phyloP scores from a whole-genome alignment of 1,140 invertebrate species.

The Galendromus occidentalis region DNA sequence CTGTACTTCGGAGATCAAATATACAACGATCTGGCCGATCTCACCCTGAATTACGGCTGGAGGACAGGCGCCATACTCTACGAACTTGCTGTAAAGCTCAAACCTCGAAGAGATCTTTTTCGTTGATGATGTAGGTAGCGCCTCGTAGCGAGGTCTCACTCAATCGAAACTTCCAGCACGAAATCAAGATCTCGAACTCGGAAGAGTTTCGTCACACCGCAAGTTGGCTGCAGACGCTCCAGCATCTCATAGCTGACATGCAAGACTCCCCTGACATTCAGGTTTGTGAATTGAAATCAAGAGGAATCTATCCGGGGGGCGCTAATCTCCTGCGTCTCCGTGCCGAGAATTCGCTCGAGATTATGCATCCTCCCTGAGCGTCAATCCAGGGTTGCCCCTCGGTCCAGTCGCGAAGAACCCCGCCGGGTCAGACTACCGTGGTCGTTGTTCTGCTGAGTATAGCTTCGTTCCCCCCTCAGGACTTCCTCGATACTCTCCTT shows the following conservation, averaged over 20 bases:
- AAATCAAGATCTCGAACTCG: constrained; percentile 71
- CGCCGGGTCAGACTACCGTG: too few species aligned
- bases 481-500: constrained; percentile 54
- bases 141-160: too few species aligned
- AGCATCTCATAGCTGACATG: constrained; percentile 58
- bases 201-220: constrained; percentile 62
- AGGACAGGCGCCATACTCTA: constrained; percentile 92
- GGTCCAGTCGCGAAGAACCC: too few species aligned
- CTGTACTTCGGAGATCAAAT: constrained; percentile 95
- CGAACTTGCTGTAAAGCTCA: constrained; percentile 43
- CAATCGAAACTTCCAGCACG: constrained; percentile 46
- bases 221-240: constrained; percentile 79
- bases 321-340: too few species aligned
- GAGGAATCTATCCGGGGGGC: too few species aligned
- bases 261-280: constrained; percentile 22
- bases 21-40: constrained; percentile 87
- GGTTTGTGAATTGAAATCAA: constrained; percentile 19
- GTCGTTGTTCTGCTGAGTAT: too few species aligned
- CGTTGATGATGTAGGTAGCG: too few species aligned
- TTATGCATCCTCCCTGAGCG: too few species aligned
- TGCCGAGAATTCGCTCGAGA: too few species aligned
- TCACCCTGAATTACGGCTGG: constrained; percentile 87
- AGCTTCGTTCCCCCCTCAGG: constrained; percentile 38
- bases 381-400: too few species aligned
- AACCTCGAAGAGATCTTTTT: too few species aligned